phyloP scores from a whole-genome alignment of 2,797 vertebrate genomes.

The Sebastes taczanowskii region DNA sequence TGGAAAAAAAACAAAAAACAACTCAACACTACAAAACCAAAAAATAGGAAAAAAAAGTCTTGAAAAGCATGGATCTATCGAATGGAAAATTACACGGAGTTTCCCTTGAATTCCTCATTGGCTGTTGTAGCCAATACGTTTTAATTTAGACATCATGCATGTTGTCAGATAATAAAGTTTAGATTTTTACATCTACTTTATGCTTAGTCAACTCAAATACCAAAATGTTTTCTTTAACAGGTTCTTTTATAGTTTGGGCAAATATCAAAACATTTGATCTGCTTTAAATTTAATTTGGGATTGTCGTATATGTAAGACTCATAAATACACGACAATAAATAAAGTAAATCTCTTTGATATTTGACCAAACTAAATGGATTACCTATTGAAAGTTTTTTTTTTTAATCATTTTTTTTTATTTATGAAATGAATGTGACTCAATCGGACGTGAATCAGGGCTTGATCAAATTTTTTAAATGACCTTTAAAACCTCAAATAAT shows the following conservation, averaged over 20 bases:
- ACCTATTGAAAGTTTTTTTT: slow-evolving; percentile 5
- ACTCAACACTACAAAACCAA: slow-evolving; percentile 45
- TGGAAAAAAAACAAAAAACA: slow-evolving; percentile 14
- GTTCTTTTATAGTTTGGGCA: slow-evolving; percentile 5
- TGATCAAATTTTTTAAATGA: slow-evolving; percentile 27
- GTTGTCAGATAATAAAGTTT: slow-evolving; percentile 5
- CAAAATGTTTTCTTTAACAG: slow-evolving; percentile 36
- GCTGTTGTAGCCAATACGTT: slow-evolving; percentile 11
- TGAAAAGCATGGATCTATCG: slow-evolving; percentile 33
- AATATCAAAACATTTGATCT: slow-evolving; percentile 35
- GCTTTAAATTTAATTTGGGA: slow-evolving; percentile 9
- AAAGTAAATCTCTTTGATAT: slow-evolving; percentile 19
- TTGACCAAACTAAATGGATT: slow-evolving; percentile 23
- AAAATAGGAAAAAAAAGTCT: slow-evolving; percentile 6
- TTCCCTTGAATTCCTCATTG: slow-evolving; percentile 24
- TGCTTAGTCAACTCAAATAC: slow-evolving; percentile 55
- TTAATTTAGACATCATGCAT: slow-evolving; percentile 41
- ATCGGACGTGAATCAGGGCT: slow-evolving; percentile 65
- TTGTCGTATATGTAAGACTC: neutral
- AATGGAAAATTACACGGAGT: slow-evolving; percentile 2
- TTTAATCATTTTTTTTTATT: slow-evolving; percentile 50
- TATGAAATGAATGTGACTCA: slow-evolving; percentile 55
- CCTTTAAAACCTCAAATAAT: slow-evolving; percentile 60
- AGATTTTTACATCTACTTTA: slow-evolving; percentile 24
- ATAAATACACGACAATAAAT: neutral